Base-by-base conservation (phyloP, 2,113 vertebrate genomes). In the Paramisgurnus dabryanus region DNA sequence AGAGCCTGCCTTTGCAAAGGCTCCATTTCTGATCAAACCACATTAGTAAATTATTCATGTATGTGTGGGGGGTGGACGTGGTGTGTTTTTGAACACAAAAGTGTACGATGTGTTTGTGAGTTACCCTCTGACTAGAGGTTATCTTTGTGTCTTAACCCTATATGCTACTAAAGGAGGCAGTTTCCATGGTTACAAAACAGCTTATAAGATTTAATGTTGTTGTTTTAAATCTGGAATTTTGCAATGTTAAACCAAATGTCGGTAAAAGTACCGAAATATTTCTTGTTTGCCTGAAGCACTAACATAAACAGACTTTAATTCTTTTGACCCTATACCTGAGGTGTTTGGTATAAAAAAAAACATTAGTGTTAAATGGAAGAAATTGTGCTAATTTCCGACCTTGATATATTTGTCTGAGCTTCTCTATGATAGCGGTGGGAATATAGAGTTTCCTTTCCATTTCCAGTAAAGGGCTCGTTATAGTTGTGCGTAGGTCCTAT, bases 151-250 rank as follows among this genome's bases (percentile, higher is more conserved):
- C 43, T 58, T 6, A 12, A 73, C n/a, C 39, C 10, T 63, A 3
- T 57, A 45, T 13, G 70, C 83, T 73, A 78, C 81, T 68, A 84
- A 5, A 18, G 69, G 80, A 85, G 73, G 82, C 82, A 22, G 87
- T 89, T 85, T 77, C 88, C 86, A 89, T 87, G 87, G 88, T 84
- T 85, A 88, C 84, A 9, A 61, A 68, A 85, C 81, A 57, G 78
- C 34, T 72, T 9, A 49, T 50, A 10, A 39, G 27, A 55, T n/a
- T 4, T 15, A 40, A 63, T 45, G 27, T 4, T 17, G 7, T 34
- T 4, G 34, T 47, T 60, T 43, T 74, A 17, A 47, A 47, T 13
- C 18, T 63, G 57, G 18, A 34, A 4, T 47, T 75, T 15, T 22
- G n/a, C 57, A 13, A 2, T 43, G 22, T 17, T 73, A 10, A 60